Percentiles rank a stretch among this genome's conserved stretches.
Evolutionary conservation across 2,797 vertebrate species (phyloP).

Genomic region (Podargus strigoides): DNA sequence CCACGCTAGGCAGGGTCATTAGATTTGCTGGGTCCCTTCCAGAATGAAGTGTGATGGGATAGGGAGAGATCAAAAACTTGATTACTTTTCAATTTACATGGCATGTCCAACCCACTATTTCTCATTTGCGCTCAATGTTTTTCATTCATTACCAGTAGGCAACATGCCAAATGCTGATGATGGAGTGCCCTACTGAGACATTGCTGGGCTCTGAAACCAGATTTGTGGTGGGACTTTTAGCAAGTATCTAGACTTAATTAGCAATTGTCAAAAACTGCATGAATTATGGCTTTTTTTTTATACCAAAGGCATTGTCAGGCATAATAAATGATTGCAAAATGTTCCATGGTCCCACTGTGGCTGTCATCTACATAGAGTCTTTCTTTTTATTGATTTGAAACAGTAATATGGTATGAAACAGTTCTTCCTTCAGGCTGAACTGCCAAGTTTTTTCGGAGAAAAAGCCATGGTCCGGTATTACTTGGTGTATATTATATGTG

Average conservation of each 20-base stretch:
- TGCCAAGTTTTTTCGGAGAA: not conserved
- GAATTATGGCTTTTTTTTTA: not conserved
- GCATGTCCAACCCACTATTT: not conserved
- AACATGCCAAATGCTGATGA: constrained; percentile 14
- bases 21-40: constrained; percentile 1
- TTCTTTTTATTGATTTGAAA: constrained; percentile 29
- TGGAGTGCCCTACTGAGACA: constrained; percentile 27
- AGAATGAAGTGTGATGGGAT: constrained; percentile 18
- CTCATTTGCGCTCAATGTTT: not conserved
- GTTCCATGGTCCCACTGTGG: not conserved
- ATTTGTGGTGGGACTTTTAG: constrained; percentile 12
- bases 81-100: constrained; percentile 9
- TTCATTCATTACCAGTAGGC: not conserved
- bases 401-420: not conserved
- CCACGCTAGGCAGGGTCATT: not conserved
- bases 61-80: constrained; percentile 7
- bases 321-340: constrained; percentile 18
- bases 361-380: not conserved
- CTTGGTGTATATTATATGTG: not conserved
- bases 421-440: not conserved
- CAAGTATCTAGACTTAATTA: constrained; percentile 30
- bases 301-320: constrained; percentile 18
- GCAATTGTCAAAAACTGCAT: constrained; percentile 11
- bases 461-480: not conserved
- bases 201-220: constrained; percentile 12